Evolutionary conservation across 2,797 vertebrate species (phyloP).

Genomic region (Falco novaeseelandiae): DNA sequence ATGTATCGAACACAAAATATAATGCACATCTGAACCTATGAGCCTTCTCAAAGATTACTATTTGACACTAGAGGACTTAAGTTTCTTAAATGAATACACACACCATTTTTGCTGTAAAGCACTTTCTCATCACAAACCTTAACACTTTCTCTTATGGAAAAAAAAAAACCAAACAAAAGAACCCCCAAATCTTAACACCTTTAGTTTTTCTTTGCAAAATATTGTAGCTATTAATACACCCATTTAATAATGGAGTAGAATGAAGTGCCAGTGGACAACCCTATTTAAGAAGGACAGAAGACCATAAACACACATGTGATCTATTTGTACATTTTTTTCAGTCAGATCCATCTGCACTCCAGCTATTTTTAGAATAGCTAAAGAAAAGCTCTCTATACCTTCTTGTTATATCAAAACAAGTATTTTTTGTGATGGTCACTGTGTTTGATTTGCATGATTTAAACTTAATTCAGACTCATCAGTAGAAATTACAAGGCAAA

Average conservation of each 20-base stretch:
- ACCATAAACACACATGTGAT: not conserved
- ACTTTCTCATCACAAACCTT: not conserved
- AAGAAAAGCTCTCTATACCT: not conserved
- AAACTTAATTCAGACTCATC: not conserved
- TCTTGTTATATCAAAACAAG: not conserved
- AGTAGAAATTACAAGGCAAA: not conserved
- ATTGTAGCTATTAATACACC: not conserved
- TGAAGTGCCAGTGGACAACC: not conserved
- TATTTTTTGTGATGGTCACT: not conserved
- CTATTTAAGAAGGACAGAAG: constrained; percentile 19
- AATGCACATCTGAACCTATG: not conserved
- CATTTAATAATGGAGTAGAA: not conserved
- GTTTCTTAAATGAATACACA: not conserved
- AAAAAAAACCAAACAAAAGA: not conserved
- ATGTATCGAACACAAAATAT: not conserved
- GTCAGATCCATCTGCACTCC: constrained; percentile 11
- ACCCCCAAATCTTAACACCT: not conserved
- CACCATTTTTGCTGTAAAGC: not conserved
- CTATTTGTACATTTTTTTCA: not conserved
- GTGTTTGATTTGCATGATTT: not conserved
- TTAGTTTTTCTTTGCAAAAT: not conserved
- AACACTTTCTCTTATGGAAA: not conserved
- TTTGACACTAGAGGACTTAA: not conserved
- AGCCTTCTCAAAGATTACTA: not conserved
- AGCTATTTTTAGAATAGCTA: not conserved